phyloP scores from a whole-genome alignment of 92 coral and sea anemone genomes.

The Bergia puertoricense region DNA sequence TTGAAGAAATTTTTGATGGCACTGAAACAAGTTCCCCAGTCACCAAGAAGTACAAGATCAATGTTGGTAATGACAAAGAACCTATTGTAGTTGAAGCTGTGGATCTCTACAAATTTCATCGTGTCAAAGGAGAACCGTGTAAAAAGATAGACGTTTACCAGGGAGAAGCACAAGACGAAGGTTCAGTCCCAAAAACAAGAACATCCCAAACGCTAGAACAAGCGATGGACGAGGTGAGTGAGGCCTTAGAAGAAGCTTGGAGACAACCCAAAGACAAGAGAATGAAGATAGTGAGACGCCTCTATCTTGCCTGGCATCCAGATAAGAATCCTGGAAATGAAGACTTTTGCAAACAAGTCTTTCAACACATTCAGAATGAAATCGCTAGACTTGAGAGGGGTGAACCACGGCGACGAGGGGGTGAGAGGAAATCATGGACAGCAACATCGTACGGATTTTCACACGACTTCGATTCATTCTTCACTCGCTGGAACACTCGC shows the following conservation, averaged over 20 bases:
- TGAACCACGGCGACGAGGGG: not conserved
- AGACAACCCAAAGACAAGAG: constrained; percentile 55
- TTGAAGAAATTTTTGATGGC: constrained; percentile 47
- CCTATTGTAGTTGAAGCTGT: constrained; percentile 19
- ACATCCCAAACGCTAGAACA: not conserved
- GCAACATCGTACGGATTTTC: not conserved
- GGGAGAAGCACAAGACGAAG: not conserved
- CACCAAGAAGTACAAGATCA: constrained; percentile 52
- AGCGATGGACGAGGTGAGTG: constrained; percentile 37
- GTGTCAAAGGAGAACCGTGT: constrained; percentile 44
- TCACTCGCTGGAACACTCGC: constrained; percentile 49
- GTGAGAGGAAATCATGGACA: not conserved
- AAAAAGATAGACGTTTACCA: constrained; percentile 30
- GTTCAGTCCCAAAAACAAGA: not conserved
- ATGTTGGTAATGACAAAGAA: constrained; percentile 55
- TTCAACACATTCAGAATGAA: not conserved
- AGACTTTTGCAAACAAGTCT: too few species aligned
- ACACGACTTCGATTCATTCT: constrained; percentile 41
- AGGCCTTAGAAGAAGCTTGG: constrained; percentile 68
- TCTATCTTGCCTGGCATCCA: constrained; percentile 57
- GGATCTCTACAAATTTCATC: constrained; percentile 54
- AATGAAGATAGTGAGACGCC: constrained; percentile 61
- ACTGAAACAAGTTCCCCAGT: not conserved
- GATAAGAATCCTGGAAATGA: too few species aligned
- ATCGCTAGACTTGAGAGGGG: constrained; percentile 63